Conservation (phyloP, 2,797 vertebrate species). For the Melanotaenia boesemani region DNA sequence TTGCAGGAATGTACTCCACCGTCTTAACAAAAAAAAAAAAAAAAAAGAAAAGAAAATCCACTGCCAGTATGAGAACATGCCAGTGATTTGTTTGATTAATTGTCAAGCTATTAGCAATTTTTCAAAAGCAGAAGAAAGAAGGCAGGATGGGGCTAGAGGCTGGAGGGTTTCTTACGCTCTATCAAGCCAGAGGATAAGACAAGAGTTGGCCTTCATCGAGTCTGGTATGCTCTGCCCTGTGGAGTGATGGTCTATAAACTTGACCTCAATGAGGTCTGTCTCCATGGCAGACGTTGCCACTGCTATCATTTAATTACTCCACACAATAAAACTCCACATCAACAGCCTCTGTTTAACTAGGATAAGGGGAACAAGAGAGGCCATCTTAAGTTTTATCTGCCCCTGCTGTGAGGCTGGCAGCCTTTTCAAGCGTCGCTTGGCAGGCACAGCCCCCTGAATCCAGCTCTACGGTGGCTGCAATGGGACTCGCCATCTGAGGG, state of each 20-base stretch:
- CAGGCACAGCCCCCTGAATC: conserved; percentile 44
- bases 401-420: conserved; percentile 62
- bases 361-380: conserved; percentile 37
- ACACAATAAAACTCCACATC: conserved; percentile 75
- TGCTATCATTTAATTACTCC: conserved; percentile 72
- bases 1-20: conserved; percentile 1
- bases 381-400: conserved; percentile 57
- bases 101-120: conserved; percentile 17
- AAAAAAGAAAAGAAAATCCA: not conserved
- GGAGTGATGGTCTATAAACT: conserved; percentile 62
- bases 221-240: conserved; percentile 52
- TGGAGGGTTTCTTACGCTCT: conserved; percentile 36
- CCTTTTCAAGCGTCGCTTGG: conserved; percentile 52
- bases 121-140: conserved; percentile 30
- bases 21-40: conserved; percentile 15
- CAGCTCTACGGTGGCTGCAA: conserved; percentile 64
- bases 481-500: conserved; percentile 39
- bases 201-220: conserved; percentile 32
- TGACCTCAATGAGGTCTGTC: conserved; percentile 58
- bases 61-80: not conserved
- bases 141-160: conserved; percentile 1
- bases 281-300: conserved; percentile 58
- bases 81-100: conserved; percentile 30
- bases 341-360: conserved; percentile 61
- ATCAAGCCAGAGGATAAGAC: conserved; percentile 41